Evolutionary conservation across 2,113 vertebrate species (phyloP), one percentile per base, ranked within the genome.

Genomic region (Platichthys flesus): DNA sequence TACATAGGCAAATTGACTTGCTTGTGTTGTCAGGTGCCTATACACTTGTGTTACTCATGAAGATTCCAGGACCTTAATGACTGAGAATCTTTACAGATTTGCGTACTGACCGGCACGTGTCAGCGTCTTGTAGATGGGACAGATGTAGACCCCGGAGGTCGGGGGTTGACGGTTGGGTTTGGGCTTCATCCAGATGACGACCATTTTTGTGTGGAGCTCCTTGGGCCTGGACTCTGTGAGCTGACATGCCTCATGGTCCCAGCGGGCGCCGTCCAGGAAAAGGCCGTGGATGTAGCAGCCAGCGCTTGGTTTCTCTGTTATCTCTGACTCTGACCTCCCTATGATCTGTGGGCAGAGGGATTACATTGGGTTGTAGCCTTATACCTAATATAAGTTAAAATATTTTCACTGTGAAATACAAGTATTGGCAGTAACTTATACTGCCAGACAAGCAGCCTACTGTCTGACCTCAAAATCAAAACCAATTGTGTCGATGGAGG

Each of bases 51-150:
- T 13, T 12, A 12, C 40, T 12, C 40, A 42, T 42, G 9, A 13
- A 42, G 40, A 42, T 42, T 3, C 9, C 40, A 42, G 13, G 40
- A 42, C 40, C 10, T 42, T 42, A 42, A 42, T 42, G 40, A 42
- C 40, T 13, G 10, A 42, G 40, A 42, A 42, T 42, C 40, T 42
- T 42, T 42, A 42, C 40, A 37, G 35, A 37, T 37, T 37, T 37
- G 35, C 10, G 57, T 57, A 74, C 93, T 37, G 89, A 98, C 96
- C 97, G 74, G 97, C 96, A 0, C 96, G 94, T 31, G 95, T 96
- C 55, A 97, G 94, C 0, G 97, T 98, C 91, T 97, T 98, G 21
- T 97, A 99, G 91, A 98, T 95, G n/a, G 96, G 96, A 78, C 97
- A 97, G 45, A 97, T 4, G 71, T 98, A 98, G 87, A 93, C 84